These are phyloP conservation scores for Phrynocephalus forsythii DNA, from an alignment of 2,797 vertebrate genomes.

Conservation along the genomic window DNA sequence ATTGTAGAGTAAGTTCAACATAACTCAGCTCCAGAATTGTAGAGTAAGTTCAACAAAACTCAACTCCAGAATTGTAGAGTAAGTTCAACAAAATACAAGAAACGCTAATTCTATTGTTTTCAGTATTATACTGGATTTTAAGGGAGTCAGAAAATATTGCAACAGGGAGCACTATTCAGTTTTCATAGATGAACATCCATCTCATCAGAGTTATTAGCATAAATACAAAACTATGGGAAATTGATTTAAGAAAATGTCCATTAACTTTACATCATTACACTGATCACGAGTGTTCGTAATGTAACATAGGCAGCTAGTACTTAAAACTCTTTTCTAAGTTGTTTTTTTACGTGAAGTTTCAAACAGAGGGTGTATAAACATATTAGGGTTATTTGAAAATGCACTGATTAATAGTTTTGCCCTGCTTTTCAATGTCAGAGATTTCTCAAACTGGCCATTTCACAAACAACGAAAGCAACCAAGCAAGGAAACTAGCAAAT, in stretches of 20 bases:
- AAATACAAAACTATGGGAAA: not conserved
- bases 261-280: not conserved
- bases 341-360: not conserved
- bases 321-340: not conserved
- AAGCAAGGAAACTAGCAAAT: no score
- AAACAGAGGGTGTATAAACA: not conserved
- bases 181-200: not conserved
- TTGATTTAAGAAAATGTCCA: conserved; percentile 10
- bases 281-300: not conserved
- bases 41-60: no score
- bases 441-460: not conserved
- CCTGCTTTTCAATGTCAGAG: not conserved
- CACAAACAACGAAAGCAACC: not conserved
- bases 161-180: not conserved
- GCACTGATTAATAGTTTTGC: not conserved
- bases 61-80: no score
- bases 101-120: no score
- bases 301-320: not conserved
- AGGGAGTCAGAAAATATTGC: no score
- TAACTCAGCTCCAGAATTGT: no score
- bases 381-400: not conserved
- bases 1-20: no score
- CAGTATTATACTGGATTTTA: no score
- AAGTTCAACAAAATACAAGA: no score
- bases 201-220: not conserved